phyloP scores from a whole-genome alignment of 2,113 vertebrate species.

The Otolemur garnettii region DNA sequence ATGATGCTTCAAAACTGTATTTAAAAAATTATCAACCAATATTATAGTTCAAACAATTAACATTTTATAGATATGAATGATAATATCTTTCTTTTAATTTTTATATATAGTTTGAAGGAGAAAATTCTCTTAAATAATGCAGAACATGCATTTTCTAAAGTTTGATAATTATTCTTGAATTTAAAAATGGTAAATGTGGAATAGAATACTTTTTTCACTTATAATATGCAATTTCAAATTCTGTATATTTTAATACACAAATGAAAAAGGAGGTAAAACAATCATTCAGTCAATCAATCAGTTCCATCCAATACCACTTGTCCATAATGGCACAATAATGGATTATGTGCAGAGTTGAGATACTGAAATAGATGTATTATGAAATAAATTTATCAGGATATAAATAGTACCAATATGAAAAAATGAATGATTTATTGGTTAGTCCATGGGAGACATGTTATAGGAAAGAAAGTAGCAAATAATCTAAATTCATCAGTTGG shows the following conservation, averaged over 20 bases:
- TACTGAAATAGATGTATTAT: neutral
- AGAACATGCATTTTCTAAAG: neutral
- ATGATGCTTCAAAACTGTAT: neutral
- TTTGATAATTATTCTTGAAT: neutral
- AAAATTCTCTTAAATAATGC: neutral
- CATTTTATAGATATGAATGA: neutral
- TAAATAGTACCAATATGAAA: neutral
- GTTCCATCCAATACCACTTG: neutral
- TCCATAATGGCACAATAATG: neutral
- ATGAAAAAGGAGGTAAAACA: neutral
- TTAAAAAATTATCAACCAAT: neutral
- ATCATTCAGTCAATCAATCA: neutral
- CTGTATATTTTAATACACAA: neutral
- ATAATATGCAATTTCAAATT: neutral
- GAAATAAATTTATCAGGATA: neutral
- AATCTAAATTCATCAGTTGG: neutral
- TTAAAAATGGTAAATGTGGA: neutral
- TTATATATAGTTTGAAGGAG: neutral
- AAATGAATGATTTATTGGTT: neutral
- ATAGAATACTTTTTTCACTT: neutral
- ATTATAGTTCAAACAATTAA: neutral
- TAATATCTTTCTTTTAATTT: neutral
- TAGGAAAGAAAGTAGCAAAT: neutral
- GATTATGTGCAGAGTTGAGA: neutral
- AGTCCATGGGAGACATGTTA: neutral